Base-by-base conservation (phyloP, 2,888 invertebrate genomes). In the Drosophila paranaensis region DNA sequence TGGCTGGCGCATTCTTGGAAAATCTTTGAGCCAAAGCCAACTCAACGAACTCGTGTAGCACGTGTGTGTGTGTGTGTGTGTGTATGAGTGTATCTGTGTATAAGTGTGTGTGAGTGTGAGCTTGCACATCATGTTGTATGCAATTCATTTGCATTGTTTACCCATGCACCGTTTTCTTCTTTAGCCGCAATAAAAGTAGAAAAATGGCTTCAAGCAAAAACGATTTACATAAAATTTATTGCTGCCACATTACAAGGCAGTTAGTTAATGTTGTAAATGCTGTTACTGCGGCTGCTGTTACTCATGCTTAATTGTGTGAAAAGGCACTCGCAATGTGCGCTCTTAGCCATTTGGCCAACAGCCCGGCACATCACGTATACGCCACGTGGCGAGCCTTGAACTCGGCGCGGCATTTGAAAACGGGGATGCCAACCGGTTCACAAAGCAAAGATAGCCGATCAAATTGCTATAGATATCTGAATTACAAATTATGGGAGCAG, bases 81-180 rank as follows among this genome's bases (percentile, higher is more conserved):
- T 30, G 1, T 48, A n/a, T n/a, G 4, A 57, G 45, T n/a, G n/a
- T n/a, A n/a, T n/a, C n/a, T n/a, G n/a, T n/a, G n/a, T 39, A 11
- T 35, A 1, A 46, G 37, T 74, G 42, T 54, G 35, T 57, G 63
- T 45, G 13, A 27, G 9, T 57, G 50, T 77, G 37, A 73, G 87
- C 77, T 83, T 83, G 77, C 82, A 83, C 87, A 86, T 88, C 77
- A 86, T 79, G 70, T 60, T 69, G 61, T 69, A 62, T 77, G 83
- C 88, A 85, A 86, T 86, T 86, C 90, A 89, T 84, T 89, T 89
- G 88, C 90, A 88, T 86, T 89, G 87, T 89, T 89, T 77, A 89
- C 45, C 78, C 64, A 46, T 74, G 77, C 68, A 82, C 66, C 84
- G 84, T 89, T 89, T 89, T 77, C 87, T 77, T 77, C 84, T 74